Percentiles rank a stretch among this genome's conserved stretches.
Evolutionary conservation across 2,888 invertebrate species (phyloP).

Genomic region (Ophion costatus): DNA sequence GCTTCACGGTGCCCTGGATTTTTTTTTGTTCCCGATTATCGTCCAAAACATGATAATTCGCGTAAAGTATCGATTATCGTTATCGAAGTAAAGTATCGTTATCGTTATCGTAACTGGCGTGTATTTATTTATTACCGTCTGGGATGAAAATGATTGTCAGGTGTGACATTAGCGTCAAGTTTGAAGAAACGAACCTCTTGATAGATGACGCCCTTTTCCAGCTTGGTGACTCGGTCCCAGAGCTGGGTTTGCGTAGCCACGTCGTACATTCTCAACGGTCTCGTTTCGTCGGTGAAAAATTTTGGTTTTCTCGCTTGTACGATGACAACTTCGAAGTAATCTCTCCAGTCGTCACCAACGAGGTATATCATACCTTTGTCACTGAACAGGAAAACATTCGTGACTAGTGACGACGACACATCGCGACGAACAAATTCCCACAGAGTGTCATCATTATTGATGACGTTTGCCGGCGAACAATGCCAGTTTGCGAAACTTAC

Average conservation of each 20-base stretch:
- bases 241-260: conserved; percentile 91
- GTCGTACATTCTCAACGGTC: conserved; percentile 95
- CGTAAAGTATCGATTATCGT: not conserved
- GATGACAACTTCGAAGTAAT: conserved; percentile 96
- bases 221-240: conserved; percentile 95
- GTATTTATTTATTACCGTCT: not conserved
- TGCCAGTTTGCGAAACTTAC: conserved; percentile 84
- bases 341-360: conserved; percentile 94
- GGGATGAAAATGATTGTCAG: not conserved
- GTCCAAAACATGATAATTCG: not conserved
- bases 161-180: not conserved
- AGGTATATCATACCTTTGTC: conserved; percentile 96
- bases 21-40: not conserved
- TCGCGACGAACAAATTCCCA: conserved; percentile 20
- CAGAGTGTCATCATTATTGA: conserved; percentile 22
- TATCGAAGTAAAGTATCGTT: not conserved
- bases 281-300: conserved; percentile 96
- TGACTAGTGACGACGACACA: not conserved
- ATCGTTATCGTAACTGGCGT: not conserved
- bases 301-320: conserved; percentile 97
- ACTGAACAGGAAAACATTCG: conserved; percentile 83
- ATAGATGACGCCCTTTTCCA: conserved; percentile 96
- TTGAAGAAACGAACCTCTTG: conserved; percentile 88
- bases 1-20: conserved; percentile 94
- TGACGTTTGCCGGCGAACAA: conserved; percentile 22